phyloP scores from a whole-genome alignment of 2,113 vertebrate genomes.

The Pluvialis apricaria region DNA sequence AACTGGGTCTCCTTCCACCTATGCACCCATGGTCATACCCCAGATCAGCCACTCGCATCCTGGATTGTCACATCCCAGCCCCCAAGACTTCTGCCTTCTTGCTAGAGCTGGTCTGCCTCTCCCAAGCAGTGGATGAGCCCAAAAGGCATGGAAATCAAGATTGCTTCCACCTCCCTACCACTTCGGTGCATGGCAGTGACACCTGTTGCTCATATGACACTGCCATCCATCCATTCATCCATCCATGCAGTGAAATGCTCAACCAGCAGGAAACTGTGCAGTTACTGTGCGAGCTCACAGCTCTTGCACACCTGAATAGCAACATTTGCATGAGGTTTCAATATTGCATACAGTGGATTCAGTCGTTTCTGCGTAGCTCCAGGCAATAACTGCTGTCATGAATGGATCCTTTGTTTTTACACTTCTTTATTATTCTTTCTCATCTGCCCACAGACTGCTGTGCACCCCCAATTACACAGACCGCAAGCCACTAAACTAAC shows the following conservation, averaged over 20 bases:
- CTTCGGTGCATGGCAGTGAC: not conserved
- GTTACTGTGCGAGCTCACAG: not conserved
- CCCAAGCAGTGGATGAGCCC: not conserved
- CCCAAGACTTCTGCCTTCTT: not conserved
- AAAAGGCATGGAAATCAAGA: not conserved
- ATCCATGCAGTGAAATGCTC: not conserved
- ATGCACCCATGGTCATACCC: not conserved
- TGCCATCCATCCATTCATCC: not conserved
- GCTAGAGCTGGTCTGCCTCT: not conserved
- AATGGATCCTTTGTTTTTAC: not conserved
- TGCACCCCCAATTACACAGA: not conserved
- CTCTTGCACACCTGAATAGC: not conserved
- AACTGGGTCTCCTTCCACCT: not conserved
- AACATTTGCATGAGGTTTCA: not conserved
- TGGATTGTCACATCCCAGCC: not conserved
- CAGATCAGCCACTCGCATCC: not conserved
- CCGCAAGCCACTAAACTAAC: not conserved
- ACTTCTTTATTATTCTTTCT: not conserved
- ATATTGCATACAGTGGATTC: not conserved
- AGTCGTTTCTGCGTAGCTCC: not conserved
- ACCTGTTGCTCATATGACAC: accelerated
- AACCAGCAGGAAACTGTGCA: not conserved
- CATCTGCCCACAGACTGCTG: not conserved
- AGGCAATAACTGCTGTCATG: not conserved
- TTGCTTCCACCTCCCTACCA: not conserved